Base-by-base conservation (phyloP, 2,113 vertebrate species). In the Phaethon lepturus region DNA sequence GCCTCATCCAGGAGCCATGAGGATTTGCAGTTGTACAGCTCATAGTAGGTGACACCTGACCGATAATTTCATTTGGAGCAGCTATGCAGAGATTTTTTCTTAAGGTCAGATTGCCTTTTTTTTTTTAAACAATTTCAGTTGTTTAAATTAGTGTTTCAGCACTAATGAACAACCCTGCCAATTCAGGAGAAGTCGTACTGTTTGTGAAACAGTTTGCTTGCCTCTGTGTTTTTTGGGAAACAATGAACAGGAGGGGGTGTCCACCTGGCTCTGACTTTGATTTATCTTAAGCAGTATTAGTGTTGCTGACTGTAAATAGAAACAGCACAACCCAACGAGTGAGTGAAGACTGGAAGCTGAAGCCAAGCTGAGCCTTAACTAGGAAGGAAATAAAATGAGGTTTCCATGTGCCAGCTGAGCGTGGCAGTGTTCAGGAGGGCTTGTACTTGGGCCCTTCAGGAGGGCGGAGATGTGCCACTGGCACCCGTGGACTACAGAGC, bases 351-450 rank as follows among this genome's bases (percentile, higher is more conserved):
- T 81, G 85, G 58, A 38, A 72, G 19, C 2, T 3, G 82, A 33
- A 55, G 50, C 67, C 8, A 20, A 80, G 64, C 84, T 56, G 81
- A 67, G 64, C 45, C 28, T 5, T n/a, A 44, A 35, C n/a, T 26
- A n/a, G 53, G 25, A 71, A 60, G 44, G 49, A 45, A 72, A 68
- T 26, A 15, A 76, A 79, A 38, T 2, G 1, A 64, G 49, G 28
- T 28, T 50, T 49, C 10, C 11, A 0, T 3, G 1, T 2, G 13
- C 24, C 3, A 3, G 35, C 23, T 18, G 33, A 13, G 29, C 0
- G 19, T 23, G 9, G 0, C 24, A 11, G 40, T 0, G 14, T 3
- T 2, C 2, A 11, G 79, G 49, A 5, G 16, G 74, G 52, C 7
- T 5, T 3, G 52, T 16, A 6, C 44, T 33, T 7, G 2, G 45